Evolutionary conservation across 2,888 invertebrate species (phyloP).

Genomic region (Liodrosophila aerea): DNA sequence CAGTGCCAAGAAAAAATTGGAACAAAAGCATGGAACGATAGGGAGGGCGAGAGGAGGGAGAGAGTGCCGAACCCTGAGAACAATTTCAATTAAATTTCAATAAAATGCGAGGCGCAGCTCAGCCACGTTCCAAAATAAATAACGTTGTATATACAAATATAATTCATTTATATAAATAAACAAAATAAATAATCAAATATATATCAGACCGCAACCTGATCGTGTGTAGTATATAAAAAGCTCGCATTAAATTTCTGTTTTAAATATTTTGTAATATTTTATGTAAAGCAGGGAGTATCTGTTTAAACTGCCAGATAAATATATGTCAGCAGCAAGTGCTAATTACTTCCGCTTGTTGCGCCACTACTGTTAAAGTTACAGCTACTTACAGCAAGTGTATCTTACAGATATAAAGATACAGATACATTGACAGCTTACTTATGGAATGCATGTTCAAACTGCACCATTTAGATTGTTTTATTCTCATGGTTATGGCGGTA

Average conservation of each 20-base stretch:
- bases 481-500: too few species aligned
- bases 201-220: too few species aligned
- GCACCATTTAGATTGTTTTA: not conserved
- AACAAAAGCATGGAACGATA: not conserved
- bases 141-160: too few species aligned
- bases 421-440: not conserved
- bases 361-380: not conserved
- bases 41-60: not conserved
- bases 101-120: slow-evolving; percentile 46
- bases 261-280: too few species aligned
- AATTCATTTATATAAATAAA: too few species aligned
- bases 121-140: slow-evolving; percentile 4
- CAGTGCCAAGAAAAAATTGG: slow-evolving; percentile 21
- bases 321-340: not conserved
- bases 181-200: too few species aligned
- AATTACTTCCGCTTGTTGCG: slow-evolving; percentile 13
- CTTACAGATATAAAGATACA: too few species aligned
- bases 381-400: not conserved
- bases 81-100: slow-evolving; percentile 60
- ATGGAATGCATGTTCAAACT: not conserved
- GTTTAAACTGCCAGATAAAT: not conserved
- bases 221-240: too few species aligned
- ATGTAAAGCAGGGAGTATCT: too few species aligned
- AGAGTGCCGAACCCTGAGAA: slow-evolving; percentile 23
- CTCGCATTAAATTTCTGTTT: too few species aligned